Evolutionary conservation across 2,797 vertebrate genomes (phyloP).

Genomic region (Pangasius mekongensis): DNA sequence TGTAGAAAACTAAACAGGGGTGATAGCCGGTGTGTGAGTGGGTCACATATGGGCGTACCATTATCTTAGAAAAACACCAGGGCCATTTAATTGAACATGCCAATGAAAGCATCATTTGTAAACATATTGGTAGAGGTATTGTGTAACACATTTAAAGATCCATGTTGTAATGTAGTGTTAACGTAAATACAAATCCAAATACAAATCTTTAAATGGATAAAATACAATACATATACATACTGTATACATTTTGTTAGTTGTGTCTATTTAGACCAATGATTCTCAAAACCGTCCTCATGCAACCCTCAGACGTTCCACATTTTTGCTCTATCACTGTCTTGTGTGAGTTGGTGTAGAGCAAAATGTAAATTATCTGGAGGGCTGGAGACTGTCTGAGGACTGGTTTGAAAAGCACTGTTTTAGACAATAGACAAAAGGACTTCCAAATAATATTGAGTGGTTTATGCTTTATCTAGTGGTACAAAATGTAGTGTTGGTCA

Average conservation of each 20-base stretch:
- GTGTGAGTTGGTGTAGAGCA: neutral
- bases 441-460: conserved; percentile 19
- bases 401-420: neutral
- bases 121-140: conserved; percentile 37
- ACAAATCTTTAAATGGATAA: conserved; percentile 30
- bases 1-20: neutral
- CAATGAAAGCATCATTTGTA: conserved; percentile 46
- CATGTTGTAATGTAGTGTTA: conserved; percentile 25
- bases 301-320: neutral
- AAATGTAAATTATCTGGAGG: neutral
- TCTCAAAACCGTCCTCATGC: neutral
- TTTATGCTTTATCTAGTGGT: conserved; percentile 31
- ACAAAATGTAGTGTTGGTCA: conserved; percentile 39
- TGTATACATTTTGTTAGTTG: conserved; percentile 26
- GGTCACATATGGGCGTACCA: conserved; percentile 23
- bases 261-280: neutral
- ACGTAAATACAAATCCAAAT: conserved; percentile 18
- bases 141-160: conserved; percentile 26
- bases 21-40: neutral
- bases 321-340: neutral
- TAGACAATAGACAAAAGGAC: neutral
- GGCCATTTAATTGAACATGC: conserved; percentile 31
- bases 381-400: neutral
- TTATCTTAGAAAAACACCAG: conserved; percentile 35
- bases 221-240: conserved; percentile 26